Evolutionary conservation across 1,140 invertebrate genomes (phyloP).

Genomic region (Bombus terrestris): DNA sequence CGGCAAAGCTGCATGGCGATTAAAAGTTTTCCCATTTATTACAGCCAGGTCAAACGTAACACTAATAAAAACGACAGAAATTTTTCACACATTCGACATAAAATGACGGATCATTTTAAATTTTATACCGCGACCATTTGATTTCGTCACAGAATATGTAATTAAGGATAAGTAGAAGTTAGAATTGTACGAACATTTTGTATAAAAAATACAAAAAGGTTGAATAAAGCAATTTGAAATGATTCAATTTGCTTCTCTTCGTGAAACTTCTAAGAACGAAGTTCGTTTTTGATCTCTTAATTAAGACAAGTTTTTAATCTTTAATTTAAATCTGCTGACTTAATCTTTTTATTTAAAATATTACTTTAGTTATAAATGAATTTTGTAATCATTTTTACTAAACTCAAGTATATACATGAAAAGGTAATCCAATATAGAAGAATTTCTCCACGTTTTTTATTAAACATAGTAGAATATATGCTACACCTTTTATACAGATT

Average conservation of each 20-base stretch:
- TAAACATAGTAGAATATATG: neutral
- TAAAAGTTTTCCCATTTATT: slow-evolving; percentile 24
- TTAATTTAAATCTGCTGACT: neutral
- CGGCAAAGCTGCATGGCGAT: neutral
- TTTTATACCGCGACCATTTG: no score
- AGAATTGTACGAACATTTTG: no score
- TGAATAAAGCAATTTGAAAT: no score
- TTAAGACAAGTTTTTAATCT: neutral
- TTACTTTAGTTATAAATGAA: neutral
- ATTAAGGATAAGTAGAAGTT: no score
- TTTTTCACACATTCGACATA: neutral
- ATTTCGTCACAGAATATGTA: neutral
- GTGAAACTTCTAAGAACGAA: neutral
- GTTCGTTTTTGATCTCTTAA: neutral
- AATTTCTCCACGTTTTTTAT: neutral
- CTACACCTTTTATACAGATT: no score
- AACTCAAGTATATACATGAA: no score
- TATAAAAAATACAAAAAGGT: no score
- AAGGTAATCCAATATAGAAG: no score
- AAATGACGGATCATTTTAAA: neutral
- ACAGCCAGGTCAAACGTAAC: slow-evolving; percentile 11
- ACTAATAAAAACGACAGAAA: neutral
- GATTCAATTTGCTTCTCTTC: no score
- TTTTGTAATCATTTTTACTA: no score
- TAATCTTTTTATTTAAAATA: neutral